phyloP scores from a whole-genome alignment of 2,888 invertebrate species.

The Drosophila aldrichi region DNA sequence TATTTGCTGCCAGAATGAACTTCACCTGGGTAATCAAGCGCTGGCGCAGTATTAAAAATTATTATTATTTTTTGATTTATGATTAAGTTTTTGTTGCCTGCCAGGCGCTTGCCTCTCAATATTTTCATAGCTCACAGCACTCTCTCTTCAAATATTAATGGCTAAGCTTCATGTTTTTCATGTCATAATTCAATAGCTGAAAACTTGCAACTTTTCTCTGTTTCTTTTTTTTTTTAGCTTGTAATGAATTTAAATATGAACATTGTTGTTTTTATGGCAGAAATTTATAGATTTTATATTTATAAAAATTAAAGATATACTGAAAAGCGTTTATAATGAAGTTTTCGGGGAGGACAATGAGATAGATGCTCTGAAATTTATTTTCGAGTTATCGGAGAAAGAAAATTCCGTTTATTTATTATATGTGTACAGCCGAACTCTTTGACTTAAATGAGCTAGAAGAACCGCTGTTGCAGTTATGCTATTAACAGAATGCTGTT shows the following conservation, averaged over 20 bases:
- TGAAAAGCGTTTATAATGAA: too few relatives aligned
- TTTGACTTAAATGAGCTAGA: too few relatives aligned
- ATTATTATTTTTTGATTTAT: constrained; percentile 56
- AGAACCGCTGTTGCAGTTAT: too few relatives aligned
- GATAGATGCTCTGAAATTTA: too few relatives aligned
- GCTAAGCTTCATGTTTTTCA: constrained; percentile 1
- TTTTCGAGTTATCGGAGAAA: too few relatives aligned
- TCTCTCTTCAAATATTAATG: constrained; percentile 48
- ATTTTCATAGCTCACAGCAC: constrained; percentile 32
- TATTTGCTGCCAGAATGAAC: constrained; percentile 52
- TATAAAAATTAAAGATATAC: background rate
- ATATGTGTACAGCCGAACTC: too few relatives aligned
- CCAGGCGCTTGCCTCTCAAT: constrained; percentile 11
- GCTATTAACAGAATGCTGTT: too few relatives aligned
- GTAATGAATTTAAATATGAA: background rate
- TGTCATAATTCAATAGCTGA: background rate
- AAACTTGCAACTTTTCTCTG: background rate
- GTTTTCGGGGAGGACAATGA: too few relatives aligned
- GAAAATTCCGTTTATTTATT: too few relatives aligned
- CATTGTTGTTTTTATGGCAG: background rate
- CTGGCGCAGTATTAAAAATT: constrained; percentile 39
- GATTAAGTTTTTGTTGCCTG: constrained; percentile 30
- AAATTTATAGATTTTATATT: background rate
- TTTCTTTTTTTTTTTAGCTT: background rate
- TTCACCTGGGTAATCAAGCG: constrained; percentile 49